phyloP scores from a whole-genome alignment of 2,113 vertebrate genomes.

The Heterochromis multidens region DNA sequence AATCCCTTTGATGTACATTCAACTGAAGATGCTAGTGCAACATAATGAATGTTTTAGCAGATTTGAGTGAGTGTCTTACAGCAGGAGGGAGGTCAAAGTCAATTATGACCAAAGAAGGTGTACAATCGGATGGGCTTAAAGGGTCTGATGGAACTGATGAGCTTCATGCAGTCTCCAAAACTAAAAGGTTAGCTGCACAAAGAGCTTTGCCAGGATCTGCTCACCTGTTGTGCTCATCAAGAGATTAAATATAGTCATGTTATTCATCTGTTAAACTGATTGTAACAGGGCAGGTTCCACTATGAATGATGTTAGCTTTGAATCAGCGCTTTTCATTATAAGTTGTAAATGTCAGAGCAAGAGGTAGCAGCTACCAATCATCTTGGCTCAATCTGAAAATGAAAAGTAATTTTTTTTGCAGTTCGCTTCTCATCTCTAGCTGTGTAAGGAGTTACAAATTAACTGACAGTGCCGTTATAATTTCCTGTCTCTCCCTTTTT shows the following conservation, averaged over 20 bases:
- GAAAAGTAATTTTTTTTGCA: not conserved
- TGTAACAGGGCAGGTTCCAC: not conserved
- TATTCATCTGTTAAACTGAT: not conserved
- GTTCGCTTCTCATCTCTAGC: not conserved
- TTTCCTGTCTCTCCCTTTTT: constrained; percentile 9
- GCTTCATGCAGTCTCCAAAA: not conserved
- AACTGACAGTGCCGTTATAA: not conserved
- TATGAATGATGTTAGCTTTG: constrained; percentile 10
- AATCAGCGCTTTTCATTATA: constrained; percentile 31
- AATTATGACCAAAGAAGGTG: not conserved
- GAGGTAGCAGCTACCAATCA: constrained; percentile 30
- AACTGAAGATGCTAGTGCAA: constrained; percentile 11
- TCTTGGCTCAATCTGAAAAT: not conserved
- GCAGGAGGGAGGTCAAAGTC: not conserved
- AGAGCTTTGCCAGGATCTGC: not conserved
- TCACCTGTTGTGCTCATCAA: not conserved
- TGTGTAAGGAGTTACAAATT: not conserved
- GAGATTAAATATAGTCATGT: constrained; percentile 11
- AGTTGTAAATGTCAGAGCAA: constrained; percentile 38
- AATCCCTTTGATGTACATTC: constrained; percentile 26
- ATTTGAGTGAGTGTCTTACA: not conserved
- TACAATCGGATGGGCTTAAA: not conserved
- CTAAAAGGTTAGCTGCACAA: not conserved
- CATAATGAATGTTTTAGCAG: constrained; percentile 37
- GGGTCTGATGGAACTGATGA: not conserved